phyloP scores from a whole-genome alignment of 2,888 invertebrate genomes.

The Drosophila merina region DNA sequence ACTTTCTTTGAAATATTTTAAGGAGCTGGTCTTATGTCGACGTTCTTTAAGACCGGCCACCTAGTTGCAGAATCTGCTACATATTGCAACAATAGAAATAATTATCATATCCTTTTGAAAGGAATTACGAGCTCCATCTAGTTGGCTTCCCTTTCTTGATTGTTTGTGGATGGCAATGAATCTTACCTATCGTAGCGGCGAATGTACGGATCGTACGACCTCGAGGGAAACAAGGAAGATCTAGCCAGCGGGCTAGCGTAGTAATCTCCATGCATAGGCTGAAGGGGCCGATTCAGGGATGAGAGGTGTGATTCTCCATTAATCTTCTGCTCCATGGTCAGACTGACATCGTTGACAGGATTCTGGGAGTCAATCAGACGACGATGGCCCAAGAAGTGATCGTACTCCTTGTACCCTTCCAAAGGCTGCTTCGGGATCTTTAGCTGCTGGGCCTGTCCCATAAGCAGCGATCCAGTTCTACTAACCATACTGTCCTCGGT shows the following conservation, averaged over 20 bases:
- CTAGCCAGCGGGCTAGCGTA: conserved; percentile 46
- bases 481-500: conserved; percentile 63
- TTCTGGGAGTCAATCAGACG: conserved; percentile 83
- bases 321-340: conserved; percentile 41
- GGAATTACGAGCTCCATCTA: too few species aligned
- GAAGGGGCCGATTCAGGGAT: conserved; percentile 27
- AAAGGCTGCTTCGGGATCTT: conserved; percentile 62
- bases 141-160: neutral
- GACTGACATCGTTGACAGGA: conserved; percentile 49
- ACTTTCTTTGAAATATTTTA: too few species aligned
- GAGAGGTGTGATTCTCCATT: conserved; percentile 11
- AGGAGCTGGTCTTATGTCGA: too few species aligned
- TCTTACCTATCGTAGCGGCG: conserved; percentile 83
- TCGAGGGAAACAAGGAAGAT: conserved; percentile 80
- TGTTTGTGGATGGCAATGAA: neutral
- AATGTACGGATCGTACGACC: conserved; percentile 82
- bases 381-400: conserved; percentile 78
- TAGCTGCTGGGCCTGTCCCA: conserved; percentile 56
- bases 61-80: too few species aligned
- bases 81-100: too few species aligned
- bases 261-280: neutral
- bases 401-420: conserved; percentile 85
- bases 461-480: conserved; percentile 35
- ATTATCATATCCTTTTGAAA: too few species aligned
- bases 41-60: too few species aligned